Base-by-base conservation (phyloP, 2,113 vertebrate species). In the Uria aalge region DNA sequence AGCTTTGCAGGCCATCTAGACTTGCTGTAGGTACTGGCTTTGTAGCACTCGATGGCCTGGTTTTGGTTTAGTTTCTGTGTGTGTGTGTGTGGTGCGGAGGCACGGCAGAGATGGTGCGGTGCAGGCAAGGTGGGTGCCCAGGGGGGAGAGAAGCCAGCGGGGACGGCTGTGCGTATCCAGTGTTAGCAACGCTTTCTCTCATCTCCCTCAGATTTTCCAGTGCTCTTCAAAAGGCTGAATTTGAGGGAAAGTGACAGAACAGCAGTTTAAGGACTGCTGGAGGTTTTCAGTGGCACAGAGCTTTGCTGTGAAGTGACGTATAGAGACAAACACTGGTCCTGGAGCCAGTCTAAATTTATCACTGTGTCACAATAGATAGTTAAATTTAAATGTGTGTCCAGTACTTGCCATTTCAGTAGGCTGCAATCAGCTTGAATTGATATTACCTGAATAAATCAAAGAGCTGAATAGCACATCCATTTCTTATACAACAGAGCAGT, bases 331-430 rank as follows among this genome's bases (percentile, higher is more conserved):
- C 59, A 12, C 50, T 40, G 68, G 29, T 92, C 67, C 75, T 83
- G 83, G 59, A 92, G 72, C 85, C 47, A 47, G 23, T 19, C 82
- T 83, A 41, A 91, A 91, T 62, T 81, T 92, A 92, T 91, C 69
- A 38, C 71, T 55, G 57, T 95, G 83, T 85, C 73, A 69, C 90
- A 81, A 88, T 48, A 90, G 86, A 64, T 56, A 90, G 85, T 96
- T 96, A 88, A 74, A 93, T 96, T 96, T 90, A 88, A 95, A 92
- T 81, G 85, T 82, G 78, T 88, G 87, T 94, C 94, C 92, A 77
- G 75, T 68, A 59, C 59, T 94, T 94, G 93, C 93, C 64, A 80
- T 95, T 97, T 96, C 82, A 77, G 64, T 88, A 59, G 78, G 92
- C 53, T 97, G 82, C 90, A 93, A 80, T 97, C 95, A 93, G 75